Evolutionary conservation across 2,888 invertebrate species (phyloP).

Genomic region (Metacarcinus magister): DNA sequence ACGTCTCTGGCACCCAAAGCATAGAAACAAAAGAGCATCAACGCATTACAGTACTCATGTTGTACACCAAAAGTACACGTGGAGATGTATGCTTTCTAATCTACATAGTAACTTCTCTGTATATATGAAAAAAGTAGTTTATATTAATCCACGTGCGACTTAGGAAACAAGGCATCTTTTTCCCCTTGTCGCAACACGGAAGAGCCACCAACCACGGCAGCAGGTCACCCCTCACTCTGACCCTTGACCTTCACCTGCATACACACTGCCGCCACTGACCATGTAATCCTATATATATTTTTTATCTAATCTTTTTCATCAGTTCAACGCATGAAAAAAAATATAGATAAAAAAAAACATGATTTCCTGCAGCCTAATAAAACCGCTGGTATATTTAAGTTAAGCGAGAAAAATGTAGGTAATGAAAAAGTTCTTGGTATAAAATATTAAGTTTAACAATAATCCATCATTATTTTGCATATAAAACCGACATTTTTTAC

Average conservation of each 20-base stretch:
- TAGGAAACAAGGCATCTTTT: no score
- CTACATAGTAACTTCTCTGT: no score
- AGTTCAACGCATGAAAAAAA: background rate
- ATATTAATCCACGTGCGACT: no score
- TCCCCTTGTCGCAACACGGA: no score
- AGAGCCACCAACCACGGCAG: no score
- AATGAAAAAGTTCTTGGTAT: background rate
- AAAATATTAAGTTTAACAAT: background rate
- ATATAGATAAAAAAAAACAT: background rate
- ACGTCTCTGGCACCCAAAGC: no score
- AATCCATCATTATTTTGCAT: background rate
- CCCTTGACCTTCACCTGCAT: background rate
- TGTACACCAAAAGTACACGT: no score
- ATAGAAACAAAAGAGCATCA: no score
- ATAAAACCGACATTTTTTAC: background rate
- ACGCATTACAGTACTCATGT: no score
- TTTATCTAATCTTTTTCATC: background rate
- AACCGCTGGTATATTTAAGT: background rate
- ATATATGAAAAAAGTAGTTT: no score
- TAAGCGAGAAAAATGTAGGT: background rate
- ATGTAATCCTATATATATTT: background rate
- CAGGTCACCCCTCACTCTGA: background rate
- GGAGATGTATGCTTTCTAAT: no score
- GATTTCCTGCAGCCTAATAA: background rate
- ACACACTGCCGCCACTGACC: background rate